Base-by-base conservation (phyloP, 2,113 vertebrate species). In the Muscicapa adusta region DNA sequence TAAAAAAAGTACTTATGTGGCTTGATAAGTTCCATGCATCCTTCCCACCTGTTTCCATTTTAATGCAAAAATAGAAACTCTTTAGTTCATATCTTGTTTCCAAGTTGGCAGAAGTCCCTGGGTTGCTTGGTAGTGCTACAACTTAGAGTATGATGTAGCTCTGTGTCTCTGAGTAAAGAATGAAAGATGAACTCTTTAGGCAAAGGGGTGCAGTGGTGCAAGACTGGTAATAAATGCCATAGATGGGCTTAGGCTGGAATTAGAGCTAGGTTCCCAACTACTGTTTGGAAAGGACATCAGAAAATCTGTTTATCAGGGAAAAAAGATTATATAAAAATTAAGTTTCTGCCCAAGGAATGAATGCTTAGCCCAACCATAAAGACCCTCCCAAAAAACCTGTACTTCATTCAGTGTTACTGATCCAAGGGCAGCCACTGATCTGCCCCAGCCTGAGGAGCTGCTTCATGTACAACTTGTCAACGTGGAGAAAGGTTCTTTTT, bases 21-120 rank as follows among this genome's bases (percentile, higher is more conserved):
- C 94, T 94, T 96, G 95, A 97, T 97, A 92, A 91, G 95, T 97
- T 96, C 92, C 91, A 97, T 23, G 5, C 78, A 13, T 91, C 67
- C 94, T 95, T 97, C 91, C 93, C 96, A 98, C 93, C 95, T 95
- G 92, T 96, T 98, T 98, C 94, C 79, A 96, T 98, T 98, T 97
- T 95, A 95, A 81, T 78, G 89, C 95, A 96, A 97, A 97, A 97
- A 95, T 96, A 97, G 96, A 97, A 97, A 94, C 85, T 82, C 66
- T 89, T 58, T 67, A 85, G 90, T 94, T 94, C 18, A 5, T 92
- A 77, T 94, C 90, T 95, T 82, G 56, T 94, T 97, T 97, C 96
- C 92, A 89, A 87, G 78, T 62, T 92, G 58, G 38, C 76, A 94
- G 83, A 88, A 92, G 34, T 88, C 77, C 31, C 45, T 58, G 56